phyloP scores from a whole-genome alignment of 92 coral and sea anemone species.

The Siderastrea siderea region DNA sequence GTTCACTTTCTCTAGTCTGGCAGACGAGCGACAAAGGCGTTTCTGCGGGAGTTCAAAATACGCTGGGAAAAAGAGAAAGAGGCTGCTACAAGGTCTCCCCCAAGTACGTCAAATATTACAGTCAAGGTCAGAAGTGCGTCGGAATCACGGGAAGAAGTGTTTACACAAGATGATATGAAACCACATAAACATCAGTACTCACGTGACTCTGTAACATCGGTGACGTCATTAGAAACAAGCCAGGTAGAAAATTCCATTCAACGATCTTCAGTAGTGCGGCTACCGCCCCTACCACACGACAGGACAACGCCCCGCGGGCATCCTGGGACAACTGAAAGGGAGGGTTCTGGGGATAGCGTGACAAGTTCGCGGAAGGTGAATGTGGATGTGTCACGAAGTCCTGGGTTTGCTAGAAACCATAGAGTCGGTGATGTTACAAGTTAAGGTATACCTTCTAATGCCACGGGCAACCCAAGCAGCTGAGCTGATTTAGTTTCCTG shows the following conservation, averaged over 20 bases:
- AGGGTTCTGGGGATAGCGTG: slow-evolving; percentile 82
- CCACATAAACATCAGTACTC: not conserved
- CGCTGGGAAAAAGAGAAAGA: slow-evolving; percentile 42
- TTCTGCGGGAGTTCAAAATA: slow-evolving; percentile 81
- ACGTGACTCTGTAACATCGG: slow-evolving; percentile 38
- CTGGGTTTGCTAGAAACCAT: slow-evolving; percentile 6
- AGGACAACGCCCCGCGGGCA: not conserved
- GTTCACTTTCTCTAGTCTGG: slow-evolving; percentile 77
- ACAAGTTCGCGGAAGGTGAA: slow-evolving; percentile 84
- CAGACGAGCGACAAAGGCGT: slow-evolving; percentile 96
- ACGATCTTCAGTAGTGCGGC: slow-evolving; percentile 32
- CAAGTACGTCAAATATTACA: not conserved
- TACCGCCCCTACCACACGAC: slow-evolving; percentile 59
- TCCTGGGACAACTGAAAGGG: slow-evolving; percentile 30
- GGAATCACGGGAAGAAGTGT: not conserved
- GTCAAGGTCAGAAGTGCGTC: slow-evolving; percentile 26
- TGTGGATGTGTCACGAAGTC: slow-evolving; percentile 80
- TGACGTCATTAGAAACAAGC: slow-evolving; percentile 47
- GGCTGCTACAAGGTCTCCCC: not conserved
- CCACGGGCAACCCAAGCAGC: not conserved
- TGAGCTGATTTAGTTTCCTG: not conserved
- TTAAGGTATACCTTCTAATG: not conserved
- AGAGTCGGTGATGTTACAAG: slow-evolving; percentile 23
- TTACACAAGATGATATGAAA: not conserved
- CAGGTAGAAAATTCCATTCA: not conserved